Conservation (phyloP, 2,888 invertebrate genomes). For the Protodeltote pygarga region DNA sequence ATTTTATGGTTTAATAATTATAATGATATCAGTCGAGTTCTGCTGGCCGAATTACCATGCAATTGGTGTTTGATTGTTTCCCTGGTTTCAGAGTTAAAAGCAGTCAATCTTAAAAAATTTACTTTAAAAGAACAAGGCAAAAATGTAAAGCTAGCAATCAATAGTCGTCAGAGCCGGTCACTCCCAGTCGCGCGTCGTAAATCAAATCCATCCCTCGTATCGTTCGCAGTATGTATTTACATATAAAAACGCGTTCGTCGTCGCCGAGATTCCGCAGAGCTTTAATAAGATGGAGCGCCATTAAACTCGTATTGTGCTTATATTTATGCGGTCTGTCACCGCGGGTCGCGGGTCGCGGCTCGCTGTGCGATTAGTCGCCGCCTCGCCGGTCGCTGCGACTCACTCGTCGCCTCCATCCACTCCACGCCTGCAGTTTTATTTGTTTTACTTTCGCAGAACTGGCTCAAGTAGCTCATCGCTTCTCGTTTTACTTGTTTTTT, state of each 20-base stretch:
- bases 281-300: constrained; percentile 18
- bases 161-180: neutral
- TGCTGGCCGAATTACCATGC: no score
- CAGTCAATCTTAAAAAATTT: no score
- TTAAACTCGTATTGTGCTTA: constrained; percentile 15
- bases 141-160: neutral
- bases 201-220: neutral
- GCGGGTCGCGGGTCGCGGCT: constrained; percentile 2
- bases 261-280: constrained; percentile 11
- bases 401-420: neutral
- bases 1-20: no score
- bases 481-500: neutral
- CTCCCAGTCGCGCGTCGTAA: neutral
- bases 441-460: constrained; percentile 9
- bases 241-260: neutral
- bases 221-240: neutral
- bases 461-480: neutral
- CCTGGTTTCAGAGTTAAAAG: no score
- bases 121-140: no score
- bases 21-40: no score
- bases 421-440: neutral
- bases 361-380: constrained; percentile 18
- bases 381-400: constrained; percentile 17
- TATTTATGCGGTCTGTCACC: constrained; percentile 15
- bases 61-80: no score